Evolutionary conservation across 2,113 vertebrate species (phyloP).

Genomic region (Delphinus delphis): DNA sequence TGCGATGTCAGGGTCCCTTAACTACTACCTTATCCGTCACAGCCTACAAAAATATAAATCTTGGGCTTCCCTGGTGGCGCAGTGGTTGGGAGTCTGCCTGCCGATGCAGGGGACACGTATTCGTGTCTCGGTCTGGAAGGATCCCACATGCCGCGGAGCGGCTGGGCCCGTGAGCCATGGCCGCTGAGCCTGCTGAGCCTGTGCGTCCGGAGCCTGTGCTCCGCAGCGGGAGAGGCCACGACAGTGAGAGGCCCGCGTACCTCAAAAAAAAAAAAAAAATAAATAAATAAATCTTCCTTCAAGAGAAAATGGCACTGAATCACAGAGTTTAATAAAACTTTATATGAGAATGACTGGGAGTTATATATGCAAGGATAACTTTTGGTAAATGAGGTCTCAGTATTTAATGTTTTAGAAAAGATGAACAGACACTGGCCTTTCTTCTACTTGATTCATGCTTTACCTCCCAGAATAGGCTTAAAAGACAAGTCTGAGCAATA

Average conservation of each 20-base stretch:
- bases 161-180: no score
- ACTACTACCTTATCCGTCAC: not conserved
- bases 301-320: not conserved
- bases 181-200: no score
- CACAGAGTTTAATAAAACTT: constrained; percentile 3
- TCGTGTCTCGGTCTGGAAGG: no score
- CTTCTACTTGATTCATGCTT: not conserved
- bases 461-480: not conserved
- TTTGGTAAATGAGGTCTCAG: not conserved
- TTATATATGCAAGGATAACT: not conserved
- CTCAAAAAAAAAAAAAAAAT: no score
- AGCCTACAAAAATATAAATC: not conserved
- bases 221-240: no score
- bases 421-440: not conserved
- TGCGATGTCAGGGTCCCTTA: not conserved
- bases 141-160: no score
- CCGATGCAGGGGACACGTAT: no score
- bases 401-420: not conserved
- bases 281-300: not conserved
- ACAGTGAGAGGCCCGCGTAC: no score
- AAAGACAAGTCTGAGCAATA: not conserved
- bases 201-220: no score
- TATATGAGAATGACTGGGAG: constrained; percentile 33
- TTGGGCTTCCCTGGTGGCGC: no score
- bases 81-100: no score